Percentiles rank a stretch among this genome's conserved stretches.
phyloP scores from a whole-genome alignment of 2,888 invertebrate genomes.

The Mimachlamys varia region DNA sequence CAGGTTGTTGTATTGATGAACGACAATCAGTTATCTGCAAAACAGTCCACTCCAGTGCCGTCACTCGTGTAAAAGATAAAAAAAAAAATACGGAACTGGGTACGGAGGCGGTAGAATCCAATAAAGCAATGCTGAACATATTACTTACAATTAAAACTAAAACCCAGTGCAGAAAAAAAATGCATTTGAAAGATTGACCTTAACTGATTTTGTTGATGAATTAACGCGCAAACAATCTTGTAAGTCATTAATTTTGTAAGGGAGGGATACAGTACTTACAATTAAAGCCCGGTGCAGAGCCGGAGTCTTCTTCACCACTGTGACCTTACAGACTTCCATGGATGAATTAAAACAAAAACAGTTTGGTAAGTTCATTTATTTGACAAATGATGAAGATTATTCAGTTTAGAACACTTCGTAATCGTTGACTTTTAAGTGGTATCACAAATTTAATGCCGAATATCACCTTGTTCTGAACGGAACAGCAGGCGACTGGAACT shows the following conservation, averaged over 20 bases:
- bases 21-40: background rate
- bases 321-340: background rate
- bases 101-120: constrained; percentile 17
- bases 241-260: constrained; percentile 31
- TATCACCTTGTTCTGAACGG: background rate
- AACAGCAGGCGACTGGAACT: background rate
- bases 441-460: constrained; percentile 11
- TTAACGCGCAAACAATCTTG: constrained; percentile 27
- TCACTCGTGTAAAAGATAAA: constrained; percentile 24
- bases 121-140: background rate
- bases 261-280: background rate
- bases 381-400: constrained; percentile 23
- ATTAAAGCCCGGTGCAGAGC: background rate
- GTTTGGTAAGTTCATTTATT: constrained; percentile 31
- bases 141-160: constrained; percentile 36
- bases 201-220: constrained; percentile 10
- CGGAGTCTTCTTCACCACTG: background rate
- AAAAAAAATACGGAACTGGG: background rate
- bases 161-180: constrained; percentile 11
- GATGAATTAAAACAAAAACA: constrained; percentile 34
- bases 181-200: constrained; percentile 16
- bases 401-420: background rate
- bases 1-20: constrained; percentile 8
- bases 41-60: constrained; percentile 17
- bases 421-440: constrained; percentile 28